Conservation (phyloP, 2,888 invertebrate species). For the Netelia melanura region DNA sequence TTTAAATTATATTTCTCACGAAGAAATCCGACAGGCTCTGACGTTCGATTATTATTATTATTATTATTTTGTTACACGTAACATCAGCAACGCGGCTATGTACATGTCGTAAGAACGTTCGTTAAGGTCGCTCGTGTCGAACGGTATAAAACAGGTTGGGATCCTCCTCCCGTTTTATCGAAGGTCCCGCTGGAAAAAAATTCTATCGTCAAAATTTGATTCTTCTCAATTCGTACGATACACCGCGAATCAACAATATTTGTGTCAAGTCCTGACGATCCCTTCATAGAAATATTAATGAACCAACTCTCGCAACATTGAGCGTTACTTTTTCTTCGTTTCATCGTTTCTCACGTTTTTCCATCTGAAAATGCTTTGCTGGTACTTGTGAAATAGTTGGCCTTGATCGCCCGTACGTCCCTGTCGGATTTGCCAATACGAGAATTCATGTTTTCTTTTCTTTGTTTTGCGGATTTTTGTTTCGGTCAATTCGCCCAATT, state of each 20-base stretch:
- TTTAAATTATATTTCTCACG: conserved; percentile 56
- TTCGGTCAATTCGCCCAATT: background rate
- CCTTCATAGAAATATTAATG: conserved; percentile 52
- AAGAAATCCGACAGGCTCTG: conserved; percentile 67
- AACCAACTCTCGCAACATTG: conserved; percentile 54
- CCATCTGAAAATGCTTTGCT: conserved; percentile 65
- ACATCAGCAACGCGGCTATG: conserved; percentile 48
- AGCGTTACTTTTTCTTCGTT: conserved; percentile 30
- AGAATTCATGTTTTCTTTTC: conserved; percentile 7
- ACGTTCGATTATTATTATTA: conserved; percentile 22
- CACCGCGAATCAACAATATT: conserved; percentile 25
- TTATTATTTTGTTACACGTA: conserved; percentile 34
- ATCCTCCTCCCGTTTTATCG: conserved; percentile 12
- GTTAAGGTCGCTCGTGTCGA: conserved; percentile 28
- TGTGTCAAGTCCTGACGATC: conserved; percentile 53
- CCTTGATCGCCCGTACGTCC: conserved; percentile 36
- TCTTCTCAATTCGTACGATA: background rate
- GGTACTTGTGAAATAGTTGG: conserved; percentile 58
- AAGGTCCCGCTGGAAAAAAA: conserved; percentile 25
- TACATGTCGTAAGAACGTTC: conserved; percentile 51
- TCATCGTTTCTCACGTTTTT: conserved; percentile 31
- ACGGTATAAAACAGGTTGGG: conserved; percentile 29
- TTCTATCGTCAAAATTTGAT: conserved; percentile 47
- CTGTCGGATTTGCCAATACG: conserved; percentile 8
- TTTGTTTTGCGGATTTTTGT: background rate